These are phyloP conservation scores for Sacculina carcini DNA, from an alignment of 2,888 invertebrate species.

Conservation along the genomic window DNA sequence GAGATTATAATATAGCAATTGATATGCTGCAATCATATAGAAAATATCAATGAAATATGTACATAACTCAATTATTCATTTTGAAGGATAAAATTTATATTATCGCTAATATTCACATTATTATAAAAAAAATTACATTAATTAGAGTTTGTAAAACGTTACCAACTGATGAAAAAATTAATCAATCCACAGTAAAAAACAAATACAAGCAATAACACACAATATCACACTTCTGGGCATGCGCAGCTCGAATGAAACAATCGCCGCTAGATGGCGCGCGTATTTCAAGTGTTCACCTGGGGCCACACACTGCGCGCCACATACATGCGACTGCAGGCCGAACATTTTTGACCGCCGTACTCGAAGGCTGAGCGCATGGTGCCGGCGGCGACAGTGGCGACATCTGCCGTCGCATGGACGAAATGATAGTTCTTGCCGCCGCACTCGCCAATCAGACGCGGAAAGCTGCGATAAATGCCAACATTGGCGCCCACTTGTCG, in stretches of 20 bases:
- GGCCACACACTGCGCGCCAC: constrained; percentile 70
- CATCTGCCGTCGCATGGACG: constrained; percentile 69
- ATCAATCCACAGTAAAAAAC: not conserved
- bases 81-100: not conserved
- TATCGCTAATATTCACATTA: not conserved
- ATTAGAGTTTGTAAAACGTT: not conserved
- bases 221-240: no score
- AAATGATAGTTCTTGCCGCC: constrained; percentile 99
- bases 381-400: constrained; percentile 46
- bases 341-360: constrained; percentile 93
- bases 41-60: no score
- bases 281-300: no score
- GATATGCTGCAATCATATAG: no score
- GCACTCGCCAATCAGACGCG: constrained; percentile 80
- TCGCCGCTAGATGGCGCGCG: no score
- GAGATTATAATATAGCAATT: no score
- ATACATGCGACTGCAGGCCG: constrained; percentile 91
- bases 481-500: constrained; percentile 71
- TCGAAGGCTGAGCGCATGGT: constrained; percentile 84
- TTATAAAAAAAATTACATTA: not conserved
- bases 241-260: no score
- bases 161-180: not conserved
- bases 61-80: not conserved
- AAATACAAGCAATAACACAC: no score
- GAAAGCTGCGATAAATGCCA: constrained; percentile 57